These are phyloP conservation scores for Altica lythri DNA, from an alignment of 2,888 invertebrate genomes.

Conservation along the genomic window DNA sequence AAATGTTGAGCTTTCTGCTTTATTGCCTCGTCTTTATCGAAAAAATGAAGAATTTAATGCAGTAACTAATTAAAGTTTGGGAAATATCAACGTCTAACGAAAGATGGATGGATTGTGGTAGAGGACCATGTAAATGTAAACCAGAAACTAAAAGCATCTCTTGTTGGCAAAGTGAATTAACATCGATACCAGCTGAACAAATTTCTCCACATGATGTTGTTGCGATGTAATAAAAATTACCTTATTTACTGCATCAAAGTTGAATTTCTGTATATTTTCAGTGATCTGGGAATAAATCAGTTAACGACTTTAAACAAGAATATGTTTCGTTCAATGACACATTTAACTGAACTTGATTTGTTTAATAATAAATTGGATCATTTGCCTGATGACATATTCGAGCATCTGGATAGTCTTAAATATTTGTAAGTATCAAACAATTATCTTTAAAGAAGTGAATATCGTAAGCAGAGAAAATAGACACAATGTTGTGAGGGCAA, in stretches of 20 bases:
- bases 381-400: slow-evolving; percentile 68
- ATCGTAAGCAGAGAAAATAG: too few species aligned
- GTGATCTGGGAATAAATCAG: slow-evolving; percentile 74
- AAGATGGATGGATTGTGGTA: slow-evolving; percentile 67
- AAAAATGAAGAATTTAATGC: background rate
- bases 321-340: slow-evolving; percentile 68
- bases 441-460: too few species aligned
- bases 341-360: slow-evolving; percentile 70
- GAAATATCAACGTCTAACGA: slow-evolving; percentile 63
- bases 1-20: too few species aligned
- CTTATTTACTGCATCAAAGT: slow-evolving; percentile 1
- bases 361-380: slow-evolving; percentile 75
- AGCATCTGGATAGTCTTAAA: slow-evolving; percentile 65
- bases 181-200: slow-evolving; percentile 65
- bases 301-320: slow-evolving; percentile 71
- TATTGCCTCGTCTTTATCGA: too few species aligned
- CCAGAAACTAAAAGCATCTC: slow-evolving; percentile 67
- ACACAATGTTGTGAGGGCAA: too few species aligned
- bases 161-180: slow-evolving; percentile 70
- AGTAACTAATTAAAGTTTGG: slow-evolving; percentile 64
- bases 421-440: slow-evolving; percentile 72
- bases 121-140: slow-evolving; percentile 69
- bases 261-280: slow-evolving; percentile 54
- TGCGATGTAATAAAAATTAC: slow-evolving; percentile 61
- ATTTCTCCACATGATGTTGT: slow-evolving; percentile 68